A percentile compares a stretch with the other conserved stretches of the same genome.
Conservation (phyloP, 2,888 invertebrate genomes). For the Bombylius discolor region DNA sequence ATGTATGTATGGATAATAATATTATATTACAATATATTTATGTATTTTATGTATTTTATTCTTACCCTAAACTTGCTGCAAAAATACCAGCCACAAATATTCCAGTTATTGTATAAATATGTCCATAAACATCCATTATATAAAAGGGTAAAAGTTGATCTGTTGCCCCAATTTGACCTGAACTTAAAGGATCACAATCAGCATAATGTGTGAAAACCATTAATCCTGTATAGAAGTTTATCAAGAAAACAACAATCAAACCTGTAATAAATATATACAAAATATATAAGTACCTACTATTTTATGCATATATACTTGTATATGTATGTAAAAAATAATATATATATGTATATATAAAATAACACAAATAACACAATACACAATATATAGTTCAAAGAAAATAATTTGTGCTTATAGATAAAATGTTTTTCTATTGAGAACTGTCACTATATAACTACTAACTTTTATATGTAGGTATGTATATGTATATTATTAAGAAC, state of each 20-base stretch:
- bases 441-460: too few relatives aligned
- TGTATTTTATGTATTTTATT: too few relatives aligned
- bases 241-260: slow-evolving; percentile 65
- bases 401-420: too few relatives aligned
- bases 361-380: too few relatives aligned
- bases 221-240: slow-evolving; percentile 79
- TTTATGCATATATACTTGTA: background rate
- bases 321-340: background rate
- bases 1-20: too few relatives aligned
- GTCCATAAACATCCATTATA: slow-evolving; percentile 70
- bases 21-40: too few relatives aligned
- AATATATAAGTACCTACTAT: background rate
- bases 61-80: slow-evolving; percentile 86
- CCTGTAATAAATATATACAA: slow-evolving; percentile 36
- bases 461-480: too few relatives aligned
- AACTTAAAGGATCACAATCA: slow-evolving; percentile 69
- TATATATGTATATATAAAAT: background rate
- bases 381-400: too few relatives aligned
- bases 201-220: slow-evolving; percentile 70
- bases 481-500: too few relatives aligned
- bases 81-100: slow-evolving; percentile 93
- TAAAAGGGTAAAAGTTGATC: slow-evolving; percentile 82
- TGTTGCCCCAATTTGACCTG: slow-evolving; percentile 51
- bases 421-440: too few relatives aligned
- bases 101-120: slow-evolving; percentile 68